A percentile compares a stretch with the other conserved stretches of the same genome.
phyloP scores from a whole-genome alignment of 2,797 vertebrate species.

The Darevskia mixta region DNA sequence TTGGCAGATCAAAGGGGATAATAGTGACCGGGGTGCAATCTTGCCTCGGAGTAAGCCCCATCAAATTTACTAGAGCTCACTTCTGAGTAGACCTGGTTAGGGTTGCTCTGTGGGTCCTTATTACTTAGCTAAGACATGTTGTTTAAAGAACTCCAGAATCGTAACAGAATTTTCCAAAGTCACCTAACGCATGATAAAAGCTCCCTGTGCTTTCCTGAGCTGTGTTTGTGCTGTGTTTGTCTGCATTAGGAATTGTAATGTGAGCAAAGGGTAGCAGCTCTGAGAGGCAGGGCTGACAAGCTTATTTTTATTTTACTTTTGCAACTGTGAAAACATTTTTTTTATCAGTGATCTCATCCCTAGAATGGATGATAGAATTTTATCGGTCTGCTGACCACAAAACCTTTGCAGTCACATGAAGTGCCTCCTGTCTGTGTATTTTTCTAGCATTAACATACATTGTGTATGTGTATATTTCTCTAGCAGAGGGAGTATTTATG shows the following conservation, averaged over 20 bases:
- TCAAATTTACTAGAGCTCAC: too few relatives aligned
- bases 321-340: conserved; percentile 75
- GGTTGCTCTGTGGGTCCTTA: not conserved
- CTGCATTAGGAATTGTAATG: conserved; percentile 8
- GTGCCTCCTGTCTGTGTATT: conserved; percentile 49
- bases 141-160: not conserved
- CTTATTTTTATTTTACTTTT: conserved; percentile 53
- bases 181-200: conserved; percentile 20
- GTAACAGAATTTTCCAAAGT: conserved; percentile 43
- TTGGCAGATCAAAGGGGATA: too few relatives aligned
- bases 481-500: conserved; percentile 41
- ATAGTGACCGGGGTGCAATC: not conserved
- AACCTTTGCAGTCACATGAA: conserved; percentile 40
- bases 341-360: conserved; percentile 65
- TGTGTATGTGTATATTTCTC: conserved; percentile 44
- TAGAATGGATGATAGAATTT: conserved; percentile 48
- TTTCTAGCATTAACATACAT: conserved; percentile 44
- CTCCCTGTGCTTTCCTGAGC: conserved; percentile 11
- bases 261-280: conserved; percentile 34
- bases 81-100: too few relatives aligned
- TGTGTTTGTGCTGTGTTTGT: conserved; percentile 45
- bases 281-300: conserved; percentile 38
- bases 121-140: not conserved
- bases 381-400: conserved; percentile 41
- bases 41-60: too few relatives aligned